phyloP scores from a whole-genome alignment of 2,113 vertebrate genomes.

The Baryphthengus martii region DNA sequence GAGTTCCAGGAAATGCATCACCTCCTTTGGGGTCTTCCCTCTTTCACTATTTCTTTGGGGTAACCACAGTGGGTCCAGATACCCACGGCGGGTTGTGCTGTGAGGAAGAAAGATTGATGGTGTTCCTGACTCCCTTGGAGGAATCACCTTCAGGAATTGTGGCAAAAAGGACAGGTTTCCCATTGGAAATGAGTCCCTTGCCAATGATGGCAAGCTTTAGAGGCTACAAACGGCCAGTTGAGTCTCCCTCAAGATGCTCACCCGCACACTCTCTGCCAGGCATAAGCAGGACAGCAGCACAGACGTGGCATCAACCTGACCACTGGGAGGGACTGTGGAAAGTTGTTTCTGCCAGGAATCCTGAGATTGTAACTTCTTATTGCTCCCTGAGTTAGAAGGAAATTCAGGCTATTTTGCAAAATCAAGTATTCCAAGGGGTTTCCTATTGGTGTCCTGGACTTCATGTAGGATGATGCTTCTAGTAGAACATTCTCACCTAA shows the following conservation, averaged over 20 bases:
- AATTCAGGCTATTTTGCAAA: not conserved
- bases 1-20: not conserved
- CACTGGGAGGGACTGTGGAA: not conserved
- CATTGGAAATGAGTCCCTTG: not conserved
- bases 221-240: not conserved
- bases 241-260: not conserved
- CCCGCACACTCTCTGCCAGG: not conserved
- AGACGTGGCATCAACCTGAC: not conserved
- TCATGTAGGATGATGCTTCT: not conserved
- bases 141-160: not conserved
- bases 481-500: not conserved
- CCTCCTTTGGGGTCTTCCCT: not conserved
- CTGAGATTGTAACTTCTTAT: rapidly evolving
- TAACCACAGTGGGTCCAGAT: not conserved
- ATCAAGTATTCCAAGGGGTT: not conserved
- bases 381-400: rapidly evolving
- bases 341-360: not conserved
- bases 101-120: not conserved
- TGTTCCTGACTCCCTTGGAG: not conserved
- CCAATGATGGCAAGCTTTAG: not conserved
- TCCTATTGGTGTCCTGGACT: not conserved
- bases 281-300: not conserved
- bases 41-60: not conserved
- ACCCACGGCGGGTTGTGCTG: rapidly evolving
- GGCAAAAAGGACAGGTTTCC: not conserved